These are phyloP conservation scores for Melanotaenia pygmaea DNA, from an alignment of 2,797 vertebrate species.

Conservation along the genomic window DNA sequence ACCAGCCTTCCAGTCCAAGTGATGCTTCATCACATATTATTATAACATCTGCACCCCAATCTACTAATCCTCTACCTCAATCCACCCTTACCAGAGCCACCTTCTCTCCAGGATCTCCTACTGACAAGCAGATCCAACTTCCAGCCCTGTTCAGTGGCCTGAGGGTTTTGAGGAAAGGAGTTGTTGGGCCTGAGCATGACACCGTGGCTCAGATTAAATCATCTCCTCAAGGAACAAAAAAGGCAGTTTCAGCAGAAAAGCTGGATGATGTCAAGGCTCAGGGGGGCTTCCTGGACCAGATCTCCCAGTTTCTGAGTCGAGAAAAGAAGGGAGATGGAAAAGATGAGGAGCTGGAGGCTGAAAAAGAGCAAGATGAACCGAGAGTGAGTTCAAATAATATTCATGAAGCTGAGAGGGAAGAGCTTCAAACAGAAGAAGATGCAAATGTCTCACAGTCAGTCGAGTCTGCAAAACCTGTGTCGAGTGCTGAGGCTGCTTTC, in stretches of 20 bases:
- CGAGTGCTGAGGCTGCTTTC: conserved; percentile 87
- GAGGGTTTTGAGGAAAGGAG: conserved; percentile 87
- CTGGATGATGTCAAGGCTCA: conserved; percentile 64
- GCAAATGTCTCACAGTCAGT: conserved; percentile 41
- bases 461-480: conserved; percentile 52
- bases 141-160: conserved; percentile 90
- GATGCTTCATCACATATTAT: conserved; percentile 14
- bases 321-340: conserved; percentile 82
- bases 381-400: background rate
- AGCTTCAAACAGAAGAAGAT: conserved; percentile 20
- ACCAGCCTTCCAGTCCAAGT: background rate
- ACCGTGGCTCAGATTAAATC: conserved; percentile 83
- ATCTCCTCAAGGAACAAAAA: conserved; percentile 13
- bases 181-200: conserved; percentile 75
- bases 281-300: conserved; percentile 88
- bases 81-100: conserved; percentile 57
- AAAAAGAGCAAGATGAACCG: conserved; percentile 29
- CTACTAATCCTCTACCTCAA: conserved; percentile 27
- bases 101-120: conserved; percentile 67
- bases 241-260: conserved; percentile 28
- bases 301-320: conserved; percentile 88
- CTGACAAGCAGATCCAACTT: conserved; percentile 86
- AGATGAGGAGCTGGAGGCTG: conserved; percentile 43
- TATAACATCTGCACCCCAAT: background rate
- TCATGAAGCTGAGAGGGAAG: conserved; percentile 14